Conservation (phyloP, 2,113 vertebrate species). For the Spizaetus ornatus region DNA sequence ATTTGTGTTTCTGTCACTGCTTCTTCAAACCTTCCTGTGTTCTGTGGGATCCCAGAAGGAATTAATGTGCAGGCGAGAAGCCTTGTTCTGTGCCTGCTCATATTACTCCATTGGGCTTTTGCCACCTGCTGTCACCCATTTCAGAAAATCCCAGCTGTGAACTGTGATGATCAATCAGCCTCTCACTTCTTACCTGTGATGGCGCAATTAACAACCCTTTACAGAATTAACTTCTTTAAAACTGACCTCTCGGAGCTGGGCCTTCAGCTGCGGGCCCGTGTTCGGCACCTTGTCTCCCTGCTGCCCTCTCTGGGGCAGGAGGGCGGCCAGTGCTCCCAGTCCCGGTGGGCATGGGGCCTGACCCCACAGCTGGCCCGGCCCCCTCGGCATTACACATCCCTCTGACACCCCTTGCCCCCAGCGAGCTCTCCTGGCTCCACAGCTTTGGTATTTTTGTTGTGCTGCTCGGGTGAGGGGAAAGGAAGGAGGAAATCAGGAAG, state of each 20-base stretch:
- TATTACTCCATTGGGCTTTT: background rate
- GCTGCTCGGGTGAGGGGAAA: background rate
- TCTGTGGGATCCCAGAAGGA: background rate
- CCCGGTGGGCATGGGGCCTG: background rate
- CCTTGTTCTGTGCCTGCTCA: rapidly evolving
- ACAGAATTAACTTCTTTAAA: background rate
- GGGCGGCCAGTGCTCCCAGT: background rate
- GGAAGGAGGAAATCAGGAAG: background rate
- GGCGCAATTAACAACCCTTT: background rate
- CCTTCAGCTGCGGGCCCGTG: rapidly evolving
- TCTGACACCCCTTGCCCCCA: rapidly evolving
- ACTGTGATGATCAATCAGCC: rapidly evolving
- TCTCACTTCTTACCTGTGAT: rapidly evolving
- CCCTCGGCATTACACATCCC: rapidly evolving
- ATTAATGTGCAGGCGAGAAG: background rate
- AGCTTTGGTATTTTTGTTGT: rapidly evolving
- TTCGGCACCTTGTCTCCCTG: background rate
- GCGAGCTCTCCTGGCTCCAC: rapidly evolving
- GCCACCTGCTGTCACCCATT: background rate
- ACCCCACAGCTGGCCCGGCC: rapidly evolving
- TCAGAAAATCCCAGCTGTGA: background rate
- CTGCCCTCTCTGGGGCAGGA: background rate
- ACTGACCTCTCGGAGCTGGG: too few relatives aligned
- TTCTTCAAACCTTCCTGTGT: background rate
- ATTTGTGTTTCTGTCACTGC: background rate